phyloP scores from a whole-genome alignment of 2,113 vertebrate genomes.

The Emydura subglobosa region DNA sequence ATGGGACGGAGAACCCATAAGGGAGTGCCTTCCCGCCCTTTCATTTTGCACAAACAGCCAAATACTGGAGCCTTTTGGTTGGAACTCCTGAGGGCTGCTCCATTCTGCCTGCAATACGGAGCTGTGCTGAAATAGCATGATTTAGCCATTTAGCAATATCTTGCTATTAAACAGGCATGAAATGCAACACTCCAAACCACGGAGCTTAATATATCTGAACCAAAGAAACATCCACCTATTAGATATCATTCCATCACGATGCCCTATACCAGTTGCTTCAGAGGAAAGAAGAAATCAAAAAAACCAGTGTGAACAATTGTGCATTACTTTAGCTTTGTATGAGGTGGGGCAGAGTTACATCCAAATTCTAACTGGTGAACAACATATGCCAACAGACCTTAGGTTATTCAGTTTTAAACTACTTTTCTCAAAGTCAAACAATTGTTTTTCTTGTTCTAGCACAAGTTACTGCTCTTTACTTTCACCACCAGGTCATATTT shows the following conservation, averaged over 20 bases:
- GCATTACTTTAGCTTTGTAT: background rate
- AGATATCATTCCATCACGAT: background rate
- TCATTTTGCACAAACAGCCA: background rate
- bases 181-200: background rate
- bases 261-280: background rate
- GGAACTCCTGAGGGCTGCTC: background rate
- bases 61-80: background rate
- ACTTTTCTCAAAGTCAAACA: background rate
- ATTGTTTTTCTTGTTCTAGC: background rate
- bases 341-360: background rate
- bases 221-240: background rate
- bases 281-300: background rate
- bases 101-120: rapidly evolving
- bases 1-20: background rate
- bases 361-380: background rate
- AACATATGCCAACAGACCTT: background rate
- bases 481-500: background rate
- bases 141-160: background rate
- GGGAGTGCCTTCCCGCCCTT: slow-evolving; percentile 1
- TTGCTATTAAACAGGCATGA: background rate
- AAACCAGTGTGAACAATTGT: background rate
- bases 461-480: background rate
- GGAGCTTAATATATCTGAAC: background rate
- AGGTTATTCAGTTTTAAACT: background rate
- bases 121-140: background rate